phyloP scores from a whole-genome alignment of 2,797 vertebrate species.

The Squalus acanthias region DNA sequence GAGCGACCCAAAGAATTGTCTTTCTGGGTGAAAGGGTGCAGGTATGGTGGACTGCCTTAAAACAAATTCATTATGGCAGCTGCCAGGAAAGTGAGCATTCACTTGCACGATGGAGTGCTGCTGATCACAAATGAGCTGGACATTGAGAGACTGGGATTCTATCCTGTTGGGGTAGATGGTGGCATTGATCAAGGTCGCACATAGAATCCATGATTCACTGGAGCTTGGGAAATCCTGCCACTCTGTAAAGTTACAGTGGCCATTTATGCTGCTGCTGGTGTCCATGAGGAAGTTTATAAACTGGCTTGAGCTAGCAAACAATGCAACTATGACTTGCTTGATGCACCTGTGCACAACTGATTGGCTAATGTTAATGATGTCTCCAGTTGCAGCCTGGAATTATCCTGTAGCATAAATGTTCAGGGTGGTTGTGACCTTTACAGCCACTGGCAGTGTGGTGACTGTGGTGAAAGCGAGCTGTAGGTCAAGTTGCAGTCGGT shows the following conservation, averaged over 20 bases:
- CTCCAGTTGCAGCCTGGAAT: neutral
- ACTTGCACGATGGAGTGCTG: neutral
- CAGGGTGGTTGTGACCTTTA: neutral
- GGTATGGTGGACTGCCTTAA: too few species aligned
- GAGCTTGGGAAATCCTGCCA: neutral
- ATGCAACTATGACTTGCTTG: neutral
- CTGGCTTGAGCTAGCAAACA: neutral
- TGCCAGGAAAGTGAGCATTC: neutral
- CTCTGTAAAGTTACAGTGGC: neutral
- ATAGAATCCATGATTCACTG: neutral
- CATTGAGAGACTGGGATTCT: neutral
- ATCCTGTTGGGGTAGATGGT: neutral
- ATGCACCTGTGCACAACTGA: neutral
- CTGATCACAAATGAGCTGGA: neutral
- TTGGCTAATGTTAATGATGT: slow-evolving; percentile 12
- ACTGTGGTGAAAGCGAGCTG: neutral
- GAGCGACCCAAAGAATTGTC: too few species aligned
- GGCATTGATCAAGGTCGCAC: neutral
- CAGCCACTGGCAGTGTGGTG: neutral
- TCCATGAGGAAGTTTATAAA: neutral
- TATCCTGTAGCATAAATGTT: neutral
- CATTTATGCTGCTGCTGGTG: neutral
- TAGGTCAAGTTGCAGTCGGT: neutral
- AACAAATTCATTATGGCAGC: neutral
- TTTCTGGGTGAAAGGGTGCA: too few species aligned